phyloP scores from a whole-genome alignment of 1,140 invertebrate genomes.

The Thaumatotibia leucotreta region DNA sequence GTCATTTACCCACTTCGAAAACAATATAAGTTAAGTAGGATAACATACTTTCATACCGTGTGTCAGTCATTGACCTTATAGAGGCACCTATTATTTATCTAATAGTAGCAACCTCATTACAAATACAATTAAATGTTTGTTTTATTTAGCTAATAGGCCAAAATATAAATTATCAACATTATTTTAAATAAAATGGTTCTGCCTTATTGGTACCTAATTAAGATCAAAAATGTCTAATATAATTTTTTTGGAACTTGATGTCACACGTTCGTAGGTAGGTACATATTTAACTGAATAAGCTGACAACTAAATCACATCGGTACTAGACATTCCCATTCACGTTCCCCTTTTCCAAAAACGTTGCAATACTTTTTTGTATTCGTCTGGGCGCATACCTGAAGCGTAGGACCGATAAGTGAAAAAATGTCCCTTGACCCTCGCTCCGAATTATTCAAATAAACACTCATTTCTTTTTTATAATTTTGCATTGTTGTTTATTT shows the following conservation, averaged over 20 bases:
- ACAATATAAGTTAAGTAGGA: neutral
- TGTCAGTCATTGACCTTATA: neutral
- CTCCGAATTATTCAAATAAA: neutral
- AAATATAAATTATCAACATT: no score
- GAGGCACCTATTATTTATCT: neutral
- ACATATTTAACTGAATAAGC: no score
- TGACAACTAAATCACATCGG: neutral
- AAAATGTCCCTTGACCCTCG: neutral
- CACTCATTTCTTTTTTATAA: no score
- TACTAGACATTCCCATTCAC: neutral
- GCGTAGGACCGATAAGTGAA: neutral
- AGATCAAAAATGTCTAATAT: no score
- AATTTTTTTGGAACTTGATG: no score
- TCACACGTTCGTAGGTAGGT: no score
- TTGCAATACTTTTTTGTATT: neutral
- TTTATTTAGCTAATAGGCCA: no score
- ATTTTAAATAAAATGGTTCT: no score
- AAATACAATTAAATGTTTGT: neutral
- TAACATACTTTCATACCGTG: neutral
- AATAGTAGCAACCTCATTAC: neutral
- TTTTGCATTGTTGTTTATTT: no score
- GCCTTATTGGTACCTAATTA: neutral
- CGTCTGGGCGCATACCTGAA: neutral
- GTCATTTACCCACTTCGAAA: neutral
- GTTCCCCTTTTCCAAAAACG: neutral